Percentiles rank a stretch among this genome's conserved stretches.
Evolutionary conservation across 2,888 invertebrate genomes (phyloP).

Genomic region (Acanthoscelides obtectus): DNA sequence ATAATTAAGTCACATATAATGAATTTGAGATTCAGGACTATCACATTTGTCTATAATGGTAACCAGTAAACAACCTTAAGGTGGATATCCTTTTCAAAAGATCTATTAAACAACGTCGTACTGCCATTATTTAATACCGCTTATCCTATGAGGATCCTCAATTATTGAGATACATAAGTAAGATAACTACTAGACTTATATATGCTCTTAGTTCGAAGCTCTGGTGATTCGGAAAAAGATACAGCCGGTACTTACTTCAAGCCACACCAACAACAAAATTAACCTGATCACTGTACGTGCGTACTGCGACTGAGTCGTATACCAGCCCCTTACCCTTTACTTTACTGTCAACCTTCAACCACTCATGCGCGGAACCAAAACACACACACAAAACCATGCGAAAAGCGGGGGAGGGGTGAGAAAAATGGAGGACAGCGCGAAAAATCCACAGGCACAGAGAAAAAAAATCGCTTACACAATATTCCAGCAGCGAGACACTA

Average conservation of each 20-base stretch:
- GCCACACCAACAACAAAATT: not conserved
- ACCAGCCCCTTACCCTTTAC: not conserved
- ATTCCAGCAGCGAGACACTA: constrained; percentile 35
- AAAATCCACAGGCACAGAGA: not conserved
- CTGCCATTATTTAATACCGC: too few relatives aligned
- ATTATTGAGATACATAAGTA: too few relatives aligned
- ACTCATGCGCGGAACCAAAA: constrained; percentile 1
- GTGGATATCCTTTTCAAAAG: too few relatives aligned
- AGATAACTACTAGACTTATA: too few relatives aligned
- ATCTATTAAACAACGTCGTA: too few relatives aligned
- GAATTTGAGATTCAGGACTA: too few relatives aligned
- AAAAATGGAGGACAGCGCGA: not conserved
- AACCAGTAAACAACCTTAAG: too few relatives aligned
- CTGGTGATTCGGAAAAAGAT: not conserved
- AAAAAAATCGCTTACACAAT: constrained; percentile 38
- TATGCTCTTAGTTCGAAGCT: too few relatives aligned
- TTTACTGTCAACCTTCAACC: constrained; percentile 4
- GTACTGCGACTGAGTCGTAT: not conserved
- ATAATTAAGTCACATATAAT: too few relatives aligned
- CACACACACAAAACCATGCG: constrained; percentile 1
- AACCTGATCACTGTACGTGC: not conserved
- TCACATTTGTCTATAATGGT: too few relatives aligned
- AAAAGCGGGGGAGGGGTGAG: constrained; percentile 1
- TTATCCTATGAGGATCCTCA: too few relatives aligned
- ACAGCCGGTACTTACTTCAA: not conserved